phyloP scores from a whole-genome alignment of 2,888 invertebrate species.

The Tanytarsus gracilentus region DNA sequence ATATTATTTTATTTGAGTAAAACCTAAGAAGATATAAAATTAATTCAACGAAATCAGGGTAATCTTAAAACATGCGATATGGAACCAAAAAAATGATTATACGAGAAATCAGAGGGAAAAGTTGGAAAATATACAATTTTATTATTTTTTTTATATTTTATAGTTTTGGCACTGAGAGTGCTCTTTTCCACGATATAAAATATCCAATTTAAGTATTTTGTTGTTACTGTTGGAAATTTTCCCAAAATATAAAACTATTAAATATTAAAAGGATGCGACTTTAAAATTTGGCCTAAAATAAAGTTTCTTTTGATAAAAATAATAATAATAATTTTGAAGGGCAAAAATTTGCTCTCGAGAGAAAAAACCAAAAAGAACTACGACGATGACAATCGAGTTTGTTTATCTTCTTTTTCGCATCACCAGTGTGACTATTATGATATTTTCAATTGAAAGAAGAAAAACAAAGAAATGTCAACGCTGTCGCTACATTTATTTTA shows the following conservation, averaged over 20 bases:
- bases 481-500: no score
- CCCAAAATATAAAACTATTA: no score
- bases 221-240: no score
- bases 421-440: not conserved
- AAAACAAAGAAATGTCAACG: not conserved
- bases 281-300: no score
- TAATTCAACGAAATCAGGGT: constrained; percentile 15
- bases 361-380: not conserved
- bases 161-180: no score
- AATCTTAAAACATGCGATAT: constrained; percentile 11
- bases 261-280: no score
- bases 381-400: constrained; percentile 20
- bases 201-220: no score
- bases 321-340: not conserved
- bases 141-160: no score
- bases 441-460: not conserved
- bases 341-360: not conserved
- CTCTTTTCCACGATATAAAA: no score
- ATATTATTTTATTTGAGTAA: not conserved
- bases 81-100: constrained; percentile 2
- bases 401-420: not conserved
- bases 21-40: constrained; percentile 1
- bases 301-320: not conserved
- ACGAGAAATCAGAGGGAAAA: not conserved
- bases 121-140: not conserved